Percentiles rank a stretch among this genome's conserved stretches.
Evolutionary conservation across 2,888 invertebrate species (phyloP).

Genomic region (Pandemis cinnamomeana): DNA sequence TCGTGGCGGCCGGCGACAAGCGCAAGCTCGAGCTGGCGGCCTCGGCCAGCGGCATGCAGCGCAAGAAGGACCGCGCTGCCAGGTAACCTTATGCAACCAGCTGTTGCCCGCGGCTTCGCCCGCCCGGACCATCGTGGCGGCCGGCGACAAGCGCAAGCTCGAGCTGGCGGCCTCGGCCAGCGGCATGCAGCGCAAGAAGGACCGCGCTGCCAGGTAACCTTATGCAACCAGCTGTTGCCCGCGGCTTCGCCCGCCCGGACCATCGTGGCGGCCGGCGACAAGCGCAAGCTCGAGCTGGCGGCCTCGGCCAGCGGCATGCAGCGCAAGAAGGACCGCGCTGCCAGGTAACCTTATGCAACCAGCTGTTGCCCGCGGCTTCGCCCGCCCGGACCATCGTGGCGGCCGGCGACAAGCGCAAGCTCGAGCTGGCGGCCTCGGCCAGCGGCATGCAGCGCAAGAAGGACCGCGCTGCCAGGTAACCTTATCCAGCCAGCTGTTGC

Average conservation of each 20-base stretch:
- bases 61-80: too few relatives aligned
- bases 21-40: too few relatives aligned
- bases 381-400: conserved; percentile 85
- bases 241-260: conserved; percentile 84
- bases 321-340: conserved; percentile 87
- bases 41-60: too few relatives aligned
- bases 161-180: conserved; percentile 90
- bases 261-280: conserved; percentile 84
- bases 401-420: conserved; percentile 88
- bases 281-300: conserved; percentile 90
- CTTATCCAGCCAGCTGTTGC: too few relatives aligned
- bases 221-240: too few relatives aligned
- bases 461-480: conserved; percentile 80
- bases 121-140: conserved; percentile 83
- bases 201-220: conserved; percentile 77
- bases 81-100: too few relatives aligned
- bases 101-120: too few relatives aligned
- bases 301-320: conserved; percentile 86
- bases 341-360: conserved; percentile 58
- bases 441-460: conserved; percentile 87
- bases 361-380: conserved; percentile 52
- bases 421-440: conserved; percentile 90
- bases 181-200: conserved; percentile 86
- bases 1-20: too few relatives aligned
- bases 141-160: conserved; percentile 88